Base-by-base conservation (phyloP, 2,113 vertebrate species). In the Promerops cafer region DNA sequence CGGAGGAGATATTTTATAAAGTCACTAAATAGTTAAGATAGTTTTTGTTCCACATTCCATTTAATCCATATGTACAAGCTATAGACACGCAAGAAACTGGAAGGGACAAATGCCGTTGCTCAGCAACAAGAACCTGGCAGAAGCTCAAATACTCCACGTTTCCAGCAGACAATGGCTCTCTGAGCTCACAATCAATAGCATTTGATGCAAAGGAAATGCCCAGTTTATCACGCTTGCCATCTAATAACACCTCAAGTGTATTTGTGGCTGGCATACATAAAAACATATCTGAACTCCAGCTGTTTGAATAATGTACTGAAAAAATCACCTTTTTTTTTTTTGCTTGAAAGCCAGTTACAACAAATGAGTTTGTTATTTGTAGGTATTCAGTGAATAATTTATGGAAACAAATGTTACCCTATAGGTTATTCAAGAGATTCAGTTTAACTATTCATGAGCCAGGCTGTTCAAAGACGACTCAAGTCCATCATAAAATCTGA, bases 111-210 rank as follows among this genome's bases (percentile, higher is more conserved):
- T 96, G 89, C 84, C 0, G 96, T 97, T 97, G 97, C 97, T 94
- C 90, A 94, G 97, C 97, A 97, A 97, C 97, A 93, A 96, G 96
- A 69, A 96, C 90, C 82, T 94, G 97, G 95, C 93, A 96, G 89
- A 79, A 94, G 69, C 95, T 96, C 95, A 93, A 95, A 93, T 85
- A 80, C 87, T 95, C 76, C 82, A 89, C 42, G 37, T 94, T 95
- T 93, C 84, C 92, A 95, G 77, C 78, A 96, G 94, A 97, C 91
- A 97, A 94, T 93, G 76, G 76, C 81, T 94, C 76, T 92, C 89
- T 5, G 59, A 82, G 93, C 90, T 93, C 83, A 84, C 82, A 82
- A 95, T 97, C 97, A 96, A 97, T 94, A 95, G 72, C 76, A 40
- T 93, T 96, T 93, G 82, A 95, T 96, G 91, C 91, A 94, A 96